Percentiles rank a stretch among this genome's conserved stretches.
These are phyloP conservation scores for Drosophila sordidula DNA, from an alignment of 2,888 invertebrate species.

Conservation along the genomic window DNA sequence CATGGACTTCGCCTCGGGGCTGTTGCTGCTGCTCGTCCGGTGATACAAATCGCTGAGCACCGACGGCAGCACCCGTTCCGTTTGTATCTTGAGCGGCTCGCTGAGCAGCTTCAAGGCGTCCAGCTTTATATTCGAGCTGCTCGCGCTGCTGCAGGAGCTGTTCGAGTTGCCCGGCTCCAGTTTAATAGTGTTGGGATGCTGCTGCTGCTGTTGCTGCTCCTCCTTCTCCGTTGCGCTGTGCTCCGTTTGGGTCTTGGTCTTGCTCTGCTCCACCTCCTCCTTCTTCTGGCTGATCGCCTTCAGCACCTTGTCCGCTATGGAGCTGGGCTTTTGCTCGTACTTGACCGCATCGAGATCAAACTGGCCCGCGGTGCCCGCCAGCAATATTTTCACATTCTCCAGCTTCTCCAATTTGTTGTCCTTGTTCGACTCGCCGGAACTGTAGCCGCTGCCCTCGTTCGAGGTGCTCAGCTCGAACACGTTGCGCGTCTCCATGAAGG, in stretches of 20 bases:
- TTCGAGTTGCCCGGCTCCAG: constrained; percentile 1
- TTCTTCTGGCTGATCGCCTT: constrained; percentile 87
- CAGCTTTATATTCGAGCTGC: constrained; percentile 35
- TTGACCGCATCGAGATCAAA: constrained; percentile 84
- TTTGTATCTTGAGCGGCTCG: constrained; percentile 82
- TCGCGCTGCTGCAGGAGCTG: constrained; percentile 15
- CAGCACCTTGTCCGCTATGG: constrained; percentile 88
- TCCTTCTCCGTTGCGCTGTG: constrained; percentile 66
- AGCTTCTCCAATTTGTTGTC: constrained; percentile 83
- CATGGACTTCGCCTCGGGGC: constrained; percentile 83
- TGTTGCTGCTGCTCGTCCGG: constrained; percentile 63
- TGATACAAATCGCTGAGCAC: constrained; percentile 58
- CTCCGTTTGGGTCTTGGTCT: constrained; percentile 82
- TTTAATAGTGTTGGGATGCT: constrained; percentile 3
- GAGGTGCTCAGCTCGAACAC: constrained; percentile 83
- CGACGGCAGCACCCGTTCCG: constrained; percentile 25
- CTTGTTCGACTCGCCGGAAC: constrained; percentile 76
- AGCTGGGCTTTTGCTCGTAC: constrained; percentile 85
- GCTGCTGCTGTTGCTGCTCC: constrained; percentile 31
- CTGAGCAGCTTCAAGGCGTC: constrained; percentile 52
- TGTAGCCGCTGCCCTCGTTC: constrained; percentile 77
- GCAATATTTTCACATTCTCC: constrained; percentile 83
- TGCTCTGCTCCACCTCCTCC: constrained; percentile 85
- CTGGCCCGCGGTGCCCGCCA: constrained; percentile 79
- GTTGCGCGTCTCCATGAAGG: constrained; percentile 84